Base-by-base conservation (phyloP, 2,888 invertebrate species). In the Pristionchus exspectatus region DNA sequence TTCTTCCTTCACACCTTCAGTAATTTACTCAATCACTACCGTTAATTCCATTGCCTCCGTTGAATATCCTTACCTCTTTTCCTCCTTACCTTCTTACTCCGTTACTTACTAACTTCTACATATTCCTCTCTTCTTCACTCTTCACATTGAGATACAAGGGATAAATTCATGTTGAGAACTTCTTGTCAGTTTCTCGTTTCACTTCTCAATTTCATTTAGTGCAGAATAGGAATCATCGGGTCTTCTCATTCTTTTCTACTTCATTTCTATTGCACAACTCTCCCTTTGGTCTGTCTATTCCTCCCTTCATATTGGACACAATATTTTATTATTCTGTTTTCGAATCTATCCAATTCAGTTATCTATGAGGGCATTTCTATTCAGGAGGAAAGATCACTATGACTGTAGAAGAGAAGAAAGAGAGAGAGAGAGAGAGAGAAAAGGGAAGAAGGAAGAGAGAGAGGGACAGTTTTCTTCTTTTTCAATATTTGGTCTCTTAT, bases 21-120 rank as follows among this genome's bases (percentile, higher is more conserved):
- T 81, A 72, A 72, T 72, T 33, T 72, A 72, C 72, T 72, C 72
- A 72, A 72, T 30, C 27, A 33, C 72, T 16, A 72, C 72, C 30
- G 30, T 14, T 72, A 72, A 72, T 72, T 18, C 16, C 72, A 72
- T 72, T 72, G 30, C 72, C 33, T 72, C 72, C 30, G 33, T 30
- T 72, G 30, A 30, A 72, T 72, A 12, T 72, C 30, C 69, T 14
- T 14, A n/a, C 33, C 74, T 16, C 33, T n/a, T 74, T 30, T n/a
- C 18, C 81, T 81, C 44, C 44, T 33, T 54, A 16, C 54, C 38
- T 44, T 21, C 44, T 50, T 54, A 18, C 83, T 27, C 24, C 77
- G 21, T 27, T 77, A 27, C 77, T 77, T 27, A 33, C 77, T 77
- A 30, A n/a, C 30, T 56, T 56, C 56, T 56, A 21, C 56, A 1